Percentiles rank a stretch among this genome's conserved stretches.
Evolutionary conservation across 2,888 invertebrate genomes (phyloP).

Genomic region (Troides aeacus): DNA sequence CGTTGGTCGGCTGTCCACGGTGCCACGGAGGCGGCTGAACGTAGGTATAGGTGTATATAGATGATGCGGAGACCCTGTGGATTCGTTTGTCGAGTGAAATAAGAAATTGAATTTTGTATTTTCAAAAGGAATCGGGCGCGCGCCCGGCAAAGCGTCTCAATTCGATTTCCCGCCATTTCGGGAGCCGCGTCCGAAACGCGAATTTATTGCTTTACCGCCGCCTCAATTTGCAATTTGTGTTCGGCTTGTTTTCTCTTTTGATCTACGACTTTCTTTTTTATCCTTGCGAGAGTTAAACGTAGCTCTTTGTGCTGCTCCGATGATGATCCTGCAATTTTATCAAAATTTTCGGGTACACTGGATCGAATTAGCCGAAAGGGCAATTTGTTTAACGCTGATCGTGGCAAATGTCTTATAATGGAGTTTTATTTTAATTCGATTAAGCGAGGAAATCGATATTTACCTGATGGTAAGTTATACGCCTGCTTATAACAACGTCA

Average conservation of each 20-base stretch:
- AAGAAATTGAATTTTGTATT: constrained; percentile 61
- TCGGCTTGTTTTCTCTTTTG: constrained; percentile 34
- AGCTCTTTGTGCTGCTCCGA: no score
- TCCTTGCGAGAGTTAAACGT: neutral
- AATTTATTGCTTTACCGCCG: constrained; percentile 66
- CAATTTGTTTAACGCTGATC: no score
- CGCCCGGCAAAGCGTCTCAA: constrained; percentile 55
- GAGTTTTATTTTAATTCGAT: no score
- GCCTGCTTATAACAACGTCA: no score
- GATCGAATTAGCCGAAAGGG: no score
- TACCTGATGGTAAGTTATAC: no score
- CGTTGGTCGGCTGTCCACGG: no score
- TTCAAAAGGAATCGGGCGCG: constrained; percentile 53
- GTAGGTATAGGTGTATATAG: neutral
- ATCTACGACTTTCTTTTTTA: constrained; percentile 59
- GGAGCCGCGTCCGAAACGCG: constrained; percentile 53
- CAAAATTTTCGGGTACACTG: no score
- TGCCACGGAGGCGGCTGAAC: no score
- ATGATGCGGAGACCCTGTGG: neutral
- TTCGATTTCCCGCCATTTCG: constrained; percentile 68
- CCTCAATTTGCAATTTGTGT: constrained; percentile 50
- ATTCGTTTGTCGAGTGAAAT: constrained; percentile 34
- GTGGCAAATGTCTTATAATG: no score
- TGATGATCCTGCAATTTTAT: no score
- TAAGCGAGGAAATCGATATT: no score